Evolutionary conservation across 2,888 invertebrate species (phyloP).

Genomic region (Dicyrtomina minuta): DNA sequence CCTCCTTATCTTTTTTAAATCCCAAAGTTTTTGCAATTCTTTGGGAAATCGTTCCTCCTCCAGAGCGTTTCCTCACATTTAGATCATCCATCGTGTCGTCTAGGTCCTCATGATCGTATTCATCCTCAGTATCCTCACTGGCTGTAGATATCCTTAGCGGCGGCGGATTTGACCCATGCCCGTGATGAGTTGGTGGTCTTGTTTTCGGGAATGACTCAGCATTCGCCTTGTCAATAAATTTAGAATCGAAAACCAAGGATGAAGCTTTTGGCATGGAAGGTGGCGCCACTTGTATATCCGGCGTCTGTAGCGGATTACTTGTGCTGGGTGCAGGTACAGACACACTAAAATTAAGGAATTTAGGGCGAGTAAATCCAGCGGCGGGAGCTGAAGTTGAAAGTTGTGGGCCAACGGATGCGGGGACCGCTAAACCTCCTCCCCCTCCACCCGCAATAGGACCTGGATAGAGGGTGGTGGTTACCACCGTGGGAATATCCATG

Average conservation of each 20-base stretch:
- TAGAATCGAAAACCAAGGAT: not conserved
- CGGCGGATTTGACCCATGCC: too few species aligned
- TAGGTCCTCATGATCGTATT: slow-evolving; percentile 32
- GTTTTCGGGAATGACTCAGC: not conserved
- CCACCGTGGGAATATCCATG: not conserved
- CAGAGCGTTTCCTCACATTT: slow-evolving; percentile 33
- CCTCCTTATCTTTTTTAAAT: slow-evolving; percentile 39
- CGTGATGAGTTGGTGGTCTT: too few species aligned
- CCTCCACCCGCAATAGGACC: not conserved
- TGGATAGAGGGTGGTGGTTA: not conserved
- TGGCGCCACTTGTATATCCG: slow-evolving; percentile 4
- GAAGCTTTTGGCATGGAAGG: not conserved
- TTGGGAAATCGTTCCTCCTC: slow-evolving; percentile 30
- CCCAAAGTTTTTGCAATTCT: slow-evolving; percentile 50
- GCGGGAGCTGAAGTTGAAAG: too few species aligned
- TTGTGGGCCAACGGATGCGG: not conserved
- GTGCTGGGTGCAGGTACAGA: too few species aligned
- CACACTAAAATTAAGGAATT: too few species aligned
- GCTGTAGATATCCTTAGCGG: too few species aligned
- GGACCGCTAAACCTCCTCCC: not conserved
- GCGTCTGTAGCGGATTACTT: not conserved
- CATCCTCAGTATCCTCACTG: slow-evolving; percentile 32
- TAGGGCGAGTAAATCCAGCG: too few species aligned
- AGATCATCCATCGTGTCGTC: slow-evolving; percentile 46
- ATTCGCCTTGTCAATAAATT: not conserved